Evolutionary conservation across 2,888 invertebrate genomes (phyloP).

Genomic region (Spicauda simplicius): DNA sequence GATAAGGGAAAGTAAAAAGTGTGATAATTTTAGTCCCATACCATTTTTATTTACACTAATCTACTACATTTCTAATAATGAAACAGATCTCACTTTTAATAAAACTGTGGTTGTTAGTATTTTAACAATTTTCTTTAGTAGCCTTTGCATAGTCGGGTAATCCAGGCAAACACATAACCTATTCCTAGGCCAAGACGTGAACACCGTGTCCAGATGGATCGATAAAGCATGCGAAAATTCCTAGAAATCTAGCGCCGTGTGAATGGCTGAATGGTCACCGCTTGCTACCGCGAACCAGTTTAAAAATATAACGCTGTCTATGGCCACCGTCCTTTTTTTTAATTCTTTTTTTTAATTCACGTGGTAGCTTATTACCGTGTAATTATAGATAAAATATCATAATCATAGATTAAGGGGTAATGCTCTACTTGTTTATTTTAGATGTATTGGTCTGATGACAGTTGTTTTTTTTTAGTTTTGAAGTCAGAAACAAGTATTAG

Average conservation of each 20-base stretch:
- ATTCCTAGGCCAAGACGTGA: constrained; percentile 35
- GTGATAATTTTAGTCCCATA: too few species aligned
- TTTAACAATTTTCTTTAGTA: too few species aligned
- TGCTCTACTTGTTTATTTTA: neutral
- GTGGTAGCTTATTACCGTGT: neutral
- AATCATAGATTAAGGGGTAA: neutral
- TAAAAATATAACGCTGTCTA: constrained; percentile 23
- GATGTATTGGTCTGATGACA: neutral
- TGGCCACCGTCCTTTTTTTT: constrained; percentile 5
- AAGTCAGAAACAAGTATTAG: too few species aligned
- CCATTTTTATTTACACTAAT: too few species aligned
- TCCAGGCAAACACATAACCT: neutral
- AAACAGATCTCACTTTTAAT: too few species aligned
- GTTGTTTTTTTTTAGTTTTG: too few species aligned
- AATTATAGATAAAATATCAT: neutral
- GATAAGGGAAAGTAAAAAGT: too few species aligned
- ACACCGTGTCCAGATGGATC: constrained; percentile 44
- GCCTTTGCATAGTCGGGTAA: too few species aligned
- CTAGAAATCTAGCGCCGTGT: constrained; percentile 55
- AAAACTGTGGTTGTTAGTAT: too few species aligned
- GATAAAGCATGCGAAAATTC: constrained; percentile 59
- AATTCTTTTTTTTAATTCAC: neutral
- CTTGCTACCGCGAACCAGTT: constrained; percentile 26
- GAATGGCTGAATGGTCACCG: constrained; percentile 39
- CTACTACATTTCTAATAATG: too few species aligned